phyloP scores from a whole-genome alignment of 2,888 invertebrate genomes.

The Drosophila testacea region DNA sequence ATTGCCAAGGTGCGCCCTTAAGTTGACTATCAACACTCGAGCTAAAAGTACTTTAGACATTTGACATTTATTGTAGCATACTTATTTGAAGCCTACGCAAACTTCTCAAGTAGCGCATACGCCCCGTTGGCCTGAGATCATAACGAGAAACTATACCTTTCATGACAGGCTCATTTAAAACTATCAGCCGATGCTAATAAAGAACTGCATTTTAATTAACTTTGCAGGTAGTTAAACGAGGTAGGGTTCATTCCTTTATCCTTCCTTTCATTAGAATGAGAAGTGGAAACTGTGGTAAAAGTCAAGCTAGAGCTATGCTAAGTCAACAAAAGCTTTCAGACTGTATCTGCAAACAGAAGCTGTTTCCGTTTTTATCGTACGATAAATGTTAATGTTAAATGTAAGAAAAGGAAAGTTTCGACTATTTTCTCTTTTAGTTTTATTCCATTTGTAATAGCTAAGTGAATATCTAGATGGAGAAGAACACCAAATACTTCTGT shows the following conservation, averaged over 20 bases:
- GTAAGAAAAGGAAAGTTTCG: too few relatives aligned
- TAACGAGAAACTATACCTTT: neutral
- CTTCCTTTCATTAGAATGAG: neutral
- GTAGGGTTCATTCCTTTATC: neutral
- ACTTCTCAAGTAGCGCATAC: slow-evolving; percentile 32
- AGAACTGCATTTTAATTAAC: slow-evolving; percentile 12
- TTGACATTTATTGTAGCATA: slow-evolving; percentile 37
- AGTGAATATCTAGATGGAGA: too few relatives aligned
- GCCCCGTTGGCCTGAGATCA: slow-evolving; percentile 13
- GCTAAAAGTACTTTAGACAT: slow-evolving; percentile 3
- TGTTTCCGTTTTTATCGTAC: neutral
- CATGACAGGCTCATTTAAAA: neutral
- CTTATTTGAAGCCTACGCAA: slow-evolving; percentile 7
- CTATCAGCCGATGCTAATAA: slow-evolving; percentile 4
- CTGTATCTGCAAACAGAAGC: neutral
- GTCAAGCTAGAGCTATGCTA: slow-evolving; percentile 1
- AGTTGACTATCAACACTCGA: slow-evolving; percentile 13
- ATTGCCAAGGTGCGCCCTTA: slow-evolving; percentile 43
- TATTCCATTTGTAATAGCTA: too few relatives aligned
- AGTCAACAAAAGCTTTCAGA: slow-evolving; percentile 2
- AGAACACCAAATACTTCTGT: too few relatives aligned
- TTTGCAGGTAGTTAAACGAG: neutral
- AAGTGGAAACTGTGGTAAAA: neutral
- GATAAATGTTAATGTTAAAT: neutral
- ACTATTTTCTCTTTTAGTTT: too few relatives aligned